These are phyloP conservation scores for Porites australiensis DNA, from an alignment of 64 coral and sea anemone genomes.

Conservation along the genomic window DNA sequence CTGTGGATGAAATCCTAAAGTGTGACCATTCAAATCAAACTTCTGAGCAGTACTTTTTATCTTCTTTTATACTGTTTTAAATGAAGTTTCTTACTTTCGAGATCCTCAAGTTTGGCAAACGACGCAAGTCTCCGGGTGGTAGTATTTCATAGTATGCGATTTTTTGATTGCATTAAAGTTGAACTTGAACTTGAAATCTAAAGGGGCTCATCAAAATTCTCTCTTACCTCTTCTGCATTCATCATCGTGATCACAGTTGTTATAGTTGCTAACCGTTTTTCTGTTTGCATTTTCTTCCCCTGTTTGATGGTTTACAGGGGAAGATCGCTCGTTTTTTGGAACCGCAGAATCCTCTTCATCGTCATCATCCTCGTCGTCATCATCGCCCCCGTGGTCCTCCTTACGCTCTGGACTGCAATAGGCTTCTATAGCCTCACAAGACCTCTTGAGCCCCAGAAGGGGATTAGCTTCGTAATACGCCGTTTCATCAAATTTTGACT, in stretches of 20 bases:
- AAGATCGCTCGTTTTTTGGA: conserved; percentile 37
- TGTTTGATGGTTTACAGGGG: conserved; percentile 31
- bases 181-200: too few relatives aligned
- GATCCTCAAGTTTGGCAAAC: too few relatives aligned
- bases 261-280: neutral
- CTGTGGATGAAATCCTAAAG: too few relatives aligned
- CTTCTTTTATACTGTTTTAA: too few relatives aligned
- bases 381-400: conserved; percentile 14
- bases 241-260: neutral
- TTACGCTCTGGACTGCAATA: conserved; percentile 69
- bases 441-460: conserved; percentile 90
- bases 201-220: neutral
- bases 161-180: too few relatives aligned
- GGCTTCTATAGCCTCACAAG: conserved; percentile 95
- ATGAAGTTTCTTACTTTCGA: too few relatives aligned
- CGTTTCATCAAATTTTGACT: conserved; percentile 71
- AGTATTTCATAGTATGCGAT: too few relatives aligned
- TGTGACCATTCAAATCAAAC: neutral
- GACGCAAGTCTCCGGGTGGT: too few relatives aligned
- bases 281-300: conserved; percentile 36
- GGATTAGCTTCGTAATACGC: conserved; percentile 88
- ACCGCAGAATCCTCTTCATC: conserved; percentile 48
- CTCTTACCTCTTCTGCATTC: conserved; percentile 12
- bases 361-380: conserved; percentile 61
- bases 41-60: too few relatives aligned